These are phyloP conservation scores for Ginglymostoma cirratum DNA, from an alignment of 2,113 vertebrate genomes.

Conservation along the genomic window DNA sequence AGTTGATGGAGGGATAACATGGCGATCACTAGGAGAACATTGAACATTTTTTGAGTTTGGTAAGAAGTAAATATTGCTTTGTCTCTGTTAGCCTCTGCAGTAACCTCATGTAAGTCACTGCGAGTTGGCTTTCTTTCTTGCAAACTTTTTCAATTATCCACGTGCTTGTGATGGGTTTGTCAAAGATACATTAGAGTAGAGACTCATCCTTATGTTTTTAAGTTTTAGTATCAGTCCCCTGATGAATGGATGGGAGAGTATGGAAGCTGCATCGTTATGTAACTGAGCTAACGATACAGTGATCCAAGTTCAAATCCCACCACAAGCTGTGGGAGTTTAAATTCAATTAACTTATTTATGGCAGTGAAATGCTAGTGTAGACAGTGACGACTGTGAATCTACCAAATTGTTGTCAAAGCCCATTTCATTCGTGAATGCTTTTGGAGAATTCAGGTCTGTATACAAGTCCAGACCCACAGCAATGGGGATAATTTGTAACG, in stretches of 20 bases:
- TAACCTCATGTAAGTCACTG: not conserved
- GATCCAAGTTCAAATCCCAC: too few species aligned
- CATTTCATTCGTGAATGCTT: too few species aligned
- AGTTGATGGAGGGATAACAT: not conserved
- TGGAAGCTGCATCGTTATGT: too few species aligned
- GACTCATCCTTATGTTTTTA: not conserved
- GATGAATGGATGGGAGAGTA: not conserved
- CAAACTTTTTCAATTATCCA: not conserved
- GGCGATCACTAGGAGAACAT: not conserved
- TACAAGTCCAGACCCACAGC: too few species aligned
- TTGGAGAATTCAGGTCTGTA: too few species aligned
- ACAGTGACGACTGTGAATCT: too few species aligned
- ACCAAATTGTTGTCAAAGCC: too few species aligned
- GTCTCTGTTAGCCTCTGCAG: not conserved
- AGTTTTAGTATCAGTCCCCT: not conserved
- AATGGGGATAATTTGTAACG: too few species aligned
- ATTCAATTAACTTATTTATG: too few species aligned
- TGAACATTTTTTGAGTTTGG: not conserved
- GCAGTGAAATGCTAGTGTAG: too few species aligned
- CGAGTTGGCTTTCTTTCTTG: not conserved
- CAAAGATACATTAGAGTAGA: not conserved
- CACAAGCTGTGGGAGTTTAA: too few species aligned
- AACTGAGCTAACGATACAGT: too few species aligned
- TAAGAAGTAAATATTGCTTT: not conserved
- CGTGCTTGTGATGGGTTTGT: not conserved